Percentiles rank a stretch among this genome's conserved stretches.
phyloP scores from a whole-genome alignment of 2,888 invertebrate genomes.

The Cremastinae sp. region DNA sequence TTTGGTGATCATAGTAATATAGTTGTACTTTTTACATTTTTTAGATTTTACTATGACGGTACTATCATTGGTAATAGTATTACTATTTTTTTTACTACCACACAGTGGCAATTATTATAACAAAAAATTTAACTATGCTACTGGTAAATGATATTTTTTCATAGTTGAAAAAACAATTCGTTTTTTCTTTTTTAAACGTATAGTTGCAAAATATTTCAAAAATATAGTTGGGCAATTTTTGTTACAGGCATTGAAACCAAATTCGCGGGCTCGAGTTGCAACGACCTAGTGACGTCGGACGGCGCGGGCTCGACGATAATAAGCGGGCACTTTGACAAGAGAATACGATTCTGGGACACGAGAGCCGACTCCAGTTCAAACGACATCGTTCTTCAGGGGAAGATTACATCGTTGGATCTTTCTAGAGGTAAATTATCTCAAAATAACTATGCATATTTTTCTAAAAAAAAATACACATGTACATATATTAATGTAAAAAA shows the following conservation, averaged over 20 bases:
- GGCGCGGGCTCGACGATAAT: constrained; percentile 94
- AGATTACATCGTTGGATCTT: constrained; percentile 96
- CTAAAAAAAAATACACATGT: too few species aligned
- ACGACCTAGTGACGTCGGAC: constrained; percentile 96
- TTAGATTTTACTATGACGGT: too few species aligned
- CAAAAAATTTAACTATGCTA: too few species aligned
- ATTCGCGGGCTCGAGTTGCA: constrained; percentile 97
- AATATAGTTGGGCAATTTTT: constrained; percentile 28
- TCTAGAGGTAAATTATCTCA: constrained; percentile 91
- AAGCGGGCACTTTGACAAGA: constrained; percentile 99
- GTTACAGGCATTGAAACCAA: constrained; percentile 92
- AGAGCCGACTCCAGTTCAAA: constrained; percentile 92
- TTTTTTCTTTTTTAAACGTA: constrained; percentile 27
- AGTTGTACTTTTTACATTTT: too few species aligned
- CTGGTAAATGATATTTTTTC: too few species aligned
- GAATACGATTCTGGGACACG: constrained; percentile 98
- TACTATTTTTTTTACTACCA: too few species aligned
- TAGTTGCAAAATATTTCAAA: not conserved
- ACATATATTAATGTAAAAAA: too few species aligned
- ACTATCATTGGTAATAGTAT: too few species aligned
- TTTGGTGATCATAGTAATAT: too few species aligned
- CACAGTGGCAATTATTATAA: too few species aligned
- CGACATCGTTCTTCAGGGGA: constrained; percentile 94
- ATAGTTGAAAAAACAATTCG: too few species aligned
- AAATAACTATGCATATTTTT: too few species aligned